Evolutionary conservation across 2,888 invertebrate genomes (phyloP).

Genomic region (Macrostomum cliftonense): DNA sequence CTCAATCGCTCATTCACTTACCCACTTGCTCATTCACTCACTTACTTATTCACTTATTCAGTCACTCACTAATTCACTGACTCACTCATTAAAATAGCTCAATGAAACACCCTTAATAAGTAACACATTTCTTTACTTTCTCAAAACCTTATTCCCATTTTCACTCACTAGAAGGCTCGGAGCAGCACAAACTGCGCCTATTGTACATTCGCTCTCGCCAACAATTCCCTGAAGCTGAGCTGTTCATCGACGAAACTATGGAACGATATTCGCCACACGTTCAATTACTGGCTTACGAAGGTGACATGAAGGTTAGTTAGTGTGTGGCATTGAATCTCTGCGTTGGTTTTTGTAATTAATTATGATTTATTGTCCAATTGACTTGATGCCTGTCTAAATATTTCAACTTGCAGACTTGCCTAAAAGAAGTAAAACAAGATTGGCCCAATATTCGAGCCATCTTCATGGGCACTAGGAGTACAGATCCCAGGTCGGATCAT

Average conservation of each 20-base stretch:
- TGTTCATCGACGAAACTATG: conserved; percentile 56
- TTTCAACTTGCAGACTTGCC: conserved; percentile 51
- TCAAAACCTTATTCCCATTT: no score
- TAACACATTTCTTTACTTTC: no score
- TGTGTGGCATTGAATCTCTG: conserved; percentile 21
- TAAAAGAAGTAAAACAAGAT: conserved; percentile 46
- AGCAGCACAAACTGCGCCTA: conserved; percentile 43
- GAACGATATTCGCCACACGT: conserved; percentile 37
- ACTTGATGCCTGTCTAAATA: no score
- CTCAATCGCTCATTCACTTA: no score
- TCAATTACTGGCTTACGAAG: not conserved
- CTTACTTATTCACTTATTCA: no score
- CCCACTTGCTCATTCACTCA: no score
- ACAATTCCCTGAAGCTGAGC: conserved; percentile 62
- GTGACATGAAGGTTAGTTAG: not conserved
- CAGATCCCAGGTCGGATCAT: conserved; percentile 60
- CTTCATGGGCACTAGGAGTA: conserved; percentile 71
- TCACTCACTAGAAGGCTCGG: no score
- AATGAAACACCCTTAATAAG: no score
- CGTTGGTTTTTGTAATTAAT: no score
- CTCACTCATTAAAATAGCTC: no score
- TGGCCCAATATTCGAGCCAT: conserved; percentile 54
- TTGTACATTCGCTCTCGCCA: conserved; percentile 61
- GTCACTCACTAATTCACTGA: no score
- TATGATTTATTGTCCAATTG: no score